Percentiles rank a stretch among this genome's conserved stretches.
These are phyloP conservation scores for Triplophysa tibetana DNA, from an alignment of 2,113 vertebrate genomes.

Conservation along the genomic window DNA sequence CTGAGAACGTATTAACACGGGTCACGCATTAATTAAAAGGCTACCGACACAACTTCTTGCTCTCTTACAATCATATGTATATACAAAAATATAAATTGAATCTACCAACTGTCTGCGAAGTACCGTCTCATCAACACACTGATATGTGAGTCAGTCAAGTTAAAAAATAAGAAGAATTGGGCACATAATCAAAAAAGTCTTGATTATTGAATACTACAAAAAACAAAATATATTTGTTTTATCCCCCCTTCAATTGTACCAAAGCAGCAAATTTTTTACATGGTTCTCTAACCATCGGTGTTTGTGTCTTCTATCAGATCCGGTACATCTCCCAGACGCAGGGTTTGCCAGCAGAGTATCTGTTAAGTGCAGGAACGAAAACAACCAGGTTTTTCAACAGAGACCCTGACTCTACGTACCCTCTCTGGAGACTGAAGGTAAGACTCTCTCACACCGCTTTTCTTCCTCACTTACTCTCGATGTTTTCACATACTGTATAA, in stretches of 20 bases:
- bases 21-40: too few relatives aligned
- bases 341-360: conserved; percentile 96
- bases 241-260: not conserved
- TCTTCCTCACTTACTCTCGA: conserved; percentile 1
- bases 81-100: too few relatives aligned
- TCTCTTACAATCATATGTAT: too few relatives aligned
- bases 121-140: too few relatives aligned
- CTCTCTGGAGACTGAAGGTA: conserved; percentile 98
- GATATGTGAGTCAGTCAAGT: too few relatives aligned
- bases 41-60: too few relatives aligned
- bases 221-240: too few relatives aligned
- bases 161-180: too few relatives aligned
- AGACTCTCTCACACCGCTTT: conserved; percentile 35
- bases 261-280: not conserved
- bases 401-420: conserved; percentile 94
- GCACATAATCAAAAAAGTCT: too few relatives aligned
- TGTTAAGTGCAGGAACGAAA: conserved; percentile 97
- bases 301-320: conserved; percentile 77
- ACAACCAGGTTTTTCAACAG: conserved; percentile 99
- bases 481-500: not conserved
- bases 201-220: too few relatives aligned
- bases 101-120: too few relatives aligned
- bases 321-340: conserved; percentile 99
- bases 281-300: conserved; percentile 16
- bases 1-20: too few relatives aligned